Evolutionary conservation across 2,113 vertebrate species (phyloP), one percentile per base, ranked within the genome.

Genomic region (Chaenogobius annularis): DNA sequence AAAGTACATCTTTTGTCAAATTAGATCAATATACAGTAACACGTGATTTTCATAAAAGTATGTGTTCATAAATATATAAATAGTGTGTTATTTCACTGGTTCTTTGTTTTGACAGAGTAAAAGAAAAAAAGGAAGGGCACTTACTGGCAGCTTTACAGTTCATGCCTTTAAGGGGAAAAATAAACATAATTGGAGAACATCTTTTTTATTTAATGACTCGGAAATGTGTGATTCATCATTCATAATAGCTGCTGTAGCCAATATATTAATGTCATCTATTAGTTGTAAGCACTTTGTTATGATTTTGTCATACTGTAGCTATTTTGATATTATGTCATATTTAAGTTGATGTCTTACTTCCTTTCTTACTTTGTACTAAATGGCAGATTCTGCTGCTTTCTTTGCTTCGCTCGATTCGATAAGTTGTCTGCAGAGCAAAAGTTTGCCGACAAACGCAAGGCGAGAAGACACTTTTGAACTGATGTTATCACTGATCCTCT

Each of bases 381-480:
- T 47, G 44, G 3, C 17, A 61, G 54, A 12, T 43, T 64, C 44
- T 1, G 10, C 13, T 14, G 35, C 48, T 66, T 48, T 35, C 19
- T 64, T 14, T 44, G n/a, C 65, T 48, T 58, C 58, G 26, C 31
- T 73, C 48, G 5, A 23, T 31, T 17, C 6, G 20, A 20, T 20
- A 61, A 52, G 52, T 61, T 22, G 35, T 76, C 56, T 48, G 70
- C 44, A 26, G 20, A 61, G n/a, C 13, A 54, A 66, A n/a, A 46
- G 20, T 70, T 70, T 81, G 26, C 43, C 59, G 61, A 68, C 62
- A 73, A 73, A 48, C 47, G 31, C 68, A 47, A 37, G 3, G 65
- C 22, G 48, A 65, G 47, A 19, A 61, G 23, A 19, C 64, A 63
- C 31, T 31, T 70, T 65, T 66, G 14, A 62, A 62, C 66, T 62